phyloP scores from a whole-genome alignment of 2,113 vertebrate species.

The Mustela nigripes region DNA sequence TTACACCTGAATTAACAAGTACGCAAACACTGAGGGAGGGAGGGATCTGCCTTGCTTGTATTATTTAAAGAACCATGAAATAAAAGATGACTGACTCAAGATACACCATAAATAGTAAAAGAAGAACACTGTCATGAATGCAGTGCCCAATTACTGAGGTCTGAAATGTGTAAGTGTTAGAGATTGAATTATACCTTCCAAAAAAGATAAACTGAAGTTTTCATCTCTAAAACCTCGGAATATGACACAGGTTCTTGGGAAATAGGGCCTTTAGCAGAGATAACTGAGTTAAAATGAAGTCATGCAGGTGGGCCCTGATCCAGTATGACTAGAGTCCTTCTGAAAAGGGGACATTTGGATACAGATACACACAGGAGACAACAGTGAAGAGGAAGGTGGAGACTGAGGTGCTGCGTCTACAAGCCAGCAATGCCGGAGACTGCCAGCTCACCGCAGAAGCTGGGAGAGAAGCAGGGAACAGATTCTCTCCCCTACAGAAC shows the following conservation, averaged over 20 bases:
- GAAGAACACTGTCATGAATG: neutral
- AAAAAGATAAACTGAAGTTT: neutral
- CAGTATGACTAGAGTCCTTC: neutral
- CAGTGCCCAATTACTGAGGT: neutral
- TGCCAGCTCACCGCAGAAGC: neutral
- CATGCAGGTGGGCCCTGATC: neutral
- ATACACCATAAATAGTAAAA: neutral
- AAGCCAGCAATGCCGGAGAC: neutral
- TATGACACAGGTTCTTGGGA: neutral
- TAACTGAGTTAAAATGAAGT: neutral
- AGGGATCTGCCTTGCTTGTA: neutral
- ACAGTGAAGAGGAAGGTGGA: neutral
- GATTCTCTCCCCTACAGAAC: neutral
- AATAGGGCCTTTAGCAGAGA: neutral
- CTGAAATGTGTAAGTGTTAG: neutral
- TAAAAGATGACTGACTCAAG: neutral
- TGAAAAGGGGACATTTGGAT: neutral
- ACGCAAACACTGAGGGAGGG: neutral
- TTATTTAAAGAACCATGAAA: neutral
- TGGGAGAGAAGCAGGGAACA: neutral
- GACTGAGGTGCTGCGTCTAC: fast-evolving
- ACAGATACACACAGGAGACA: neutral
- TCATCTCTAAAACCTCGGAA: neutral
- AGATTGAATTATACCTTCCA: neutral
- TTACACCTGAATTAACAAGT: conserved; percentile 25